Conservation (phyloP, 2,888 invertebrate genomes). For the Chromoteleia sp. region DNA sequence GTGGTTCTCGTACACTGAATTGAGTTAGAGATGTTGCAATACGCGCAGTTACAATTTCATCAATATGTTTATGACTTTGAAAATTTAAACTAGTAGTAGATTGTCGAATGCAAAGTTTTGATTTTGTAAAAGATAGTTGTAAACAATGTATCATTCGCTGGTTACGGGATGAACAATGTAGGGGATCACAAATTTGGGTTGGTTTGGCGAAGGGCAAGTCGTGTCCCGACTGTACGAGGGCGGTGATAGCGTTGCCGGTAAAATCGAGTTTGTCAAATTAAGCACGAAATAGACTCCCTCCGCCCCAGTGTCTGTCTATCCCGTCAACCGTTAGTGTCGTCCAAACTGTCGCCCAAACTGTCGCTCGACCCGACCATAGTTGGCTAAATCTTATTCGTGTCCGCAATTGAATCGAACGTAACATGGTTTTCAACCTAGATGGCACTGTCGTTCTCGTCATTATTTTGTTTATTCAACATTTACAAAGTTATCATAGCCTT, state of each 20-base stretch:
- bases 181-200: conserved; percentile 23
- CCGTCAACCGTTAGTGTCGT: conserved; percentile 78
- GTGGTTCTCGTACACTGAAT: too few species aligned
- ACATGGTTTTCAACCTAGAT: conserved; percentile 25
- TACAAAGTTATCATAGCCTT: too few species aligned
- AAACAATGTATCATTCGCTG: conserved; percentile 26
- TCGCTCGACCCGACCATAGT: conserved; percentile 67
- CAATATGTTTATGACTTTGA: too few species aligned
- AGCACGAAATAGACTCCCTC: conserved; percentile 85
- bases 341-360: conserved; percentile 78
- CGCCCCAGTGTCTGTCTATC: conserved; percentile 81
- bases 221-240: conserved; percentile 72
- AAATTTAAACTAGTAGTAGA: too few species aligned
- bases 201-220: conserved; percentile 31
- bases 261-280: conserved; percentile 85
- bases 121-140: conserved; percentile 1
- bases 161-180: conserved; percentile 31
- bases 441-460: not conserved
- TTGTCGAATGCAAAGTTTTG: not conserved
- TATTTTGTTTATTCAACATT: not conserved
- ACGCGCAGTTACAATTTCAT: too few species aligned
- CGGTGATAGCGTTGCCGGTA: conserved; percentile 73
- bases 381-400: conserved; percentile 64
- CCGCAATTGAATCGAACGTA: conserved; percentile 52
- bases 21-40: too few species aligned